Base-by-base conservation (phyloP, 2,113 vertebrate species). In the Notarius quadriscutis region DNA sequence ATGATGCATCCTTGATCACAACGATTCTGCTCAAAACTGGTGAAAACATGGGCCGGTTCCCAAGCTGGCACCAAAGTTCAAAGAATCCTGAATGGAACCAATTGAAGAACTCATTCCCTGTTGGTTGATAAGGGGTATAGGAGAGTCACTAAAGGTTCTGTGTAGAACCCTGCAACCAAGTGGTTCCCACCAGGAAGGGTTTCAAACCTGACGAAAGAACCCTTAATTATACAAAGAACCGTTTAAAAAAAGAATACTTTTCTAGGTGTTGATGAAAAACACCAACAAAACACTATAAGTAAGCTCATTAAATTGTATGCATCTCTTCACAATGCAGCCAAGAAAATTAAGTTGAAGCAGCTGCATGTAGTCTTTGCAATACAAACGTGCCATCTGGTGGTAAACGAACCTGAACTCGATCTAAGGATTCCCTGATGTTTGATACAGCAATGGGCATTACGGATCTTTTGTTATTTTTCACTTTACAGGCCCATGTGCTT, bases 351-450 rank as follows among this genome's bases (percentile, higher is more conserved):
- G 60, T 12, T 57, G 15, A 34, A 53, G 7, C 55, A 25, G 30
- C 4, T 48, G 51, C 62, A 78, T 25, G 3, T 12, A 27, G 12
- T 15, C 5, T 78, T 34, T 84, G 34, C 27, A 69, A 69, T 57
- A 57, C 87, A 65, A 51, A 74, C 41, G 63, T 71, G 87, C 86
- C 91, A 88, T 83, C 90, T 89, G 57, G 86, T 88, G 91, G 87
- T 85, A 1, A 80, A 65, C 1, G 1, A 48, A 41, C 41, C n/a
- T 9, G 22, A 60, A 27, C 12, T 51, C 14, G 15, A 53, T 10
- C 8, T 55, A 57, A 9, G 14, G 7, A 18, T 58, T 58, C 58
- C 7, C 17, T 57, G 27, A 57, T 10, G 51, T 1, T 81, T 81
- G 30, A 80, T 1, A 22, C 75, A 34, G n/a, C 12, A 79, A 79